Evolutionary conservation across 1,140 invertebrate genomes (phyloP).

Genomic region (Apis florea): DNA sequence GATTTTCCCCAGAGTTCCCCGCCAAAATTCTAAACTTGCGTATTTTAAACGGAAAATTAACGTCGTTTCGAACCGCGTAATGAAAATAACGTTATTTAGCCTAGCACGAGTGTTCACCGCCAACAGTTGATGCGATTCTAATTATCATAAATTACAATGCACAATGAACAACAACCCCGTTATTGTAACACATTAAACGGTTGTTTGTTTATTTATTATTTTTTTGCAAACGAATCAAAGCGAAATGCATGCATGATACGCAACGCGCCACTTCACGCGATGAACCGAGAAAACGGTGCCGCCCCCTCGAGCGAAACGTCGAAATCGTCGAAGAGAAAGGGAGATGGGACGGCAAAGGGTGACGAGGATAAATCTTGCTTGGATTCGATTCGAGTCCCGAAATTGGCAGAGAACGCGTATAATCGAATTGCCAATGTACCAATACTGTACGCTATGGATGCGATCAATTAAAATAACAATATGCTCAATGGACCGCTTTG

Average conservation of each 20-base stretch:
- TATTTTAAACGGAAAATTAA: neutral
- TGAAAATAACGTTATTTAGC: neutral
- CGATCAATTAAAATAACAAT: constrained; percentile 67
- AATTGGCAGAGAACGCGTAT: constrained; percentile 56
- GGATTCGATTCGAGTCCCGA: neutral
- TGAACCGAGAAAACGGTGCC: constrained; percentile 24
- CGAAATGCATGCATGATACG: neutral
- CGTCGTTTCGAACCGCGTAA: neutral
- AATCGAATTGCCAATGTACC: constrained; percentile 55
- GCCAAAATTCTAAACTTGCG: too few species aligned
- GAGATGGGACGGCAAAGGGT: neutral
- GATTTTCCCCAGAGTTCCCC: too few species aligned
- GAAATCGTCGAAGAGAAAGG: neutral
- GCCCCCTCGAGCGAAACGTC: neutral
- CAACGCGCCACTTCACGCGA: neutral
- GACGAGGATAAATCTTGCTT: constrained; percentile 52
- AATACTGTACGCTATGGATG: neutral
- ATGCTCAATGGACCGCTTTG: constrained; percentile 62
- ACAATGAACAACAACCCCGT: constrained; percentile 11
- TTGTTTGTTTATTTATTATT: neutral
- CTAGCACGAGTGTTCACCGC: neutral
- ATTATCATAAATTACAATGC: constrained; percentile 63
- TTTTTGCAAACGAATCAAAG: neutral
- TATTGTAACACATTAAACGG: constrained; percentile 44
- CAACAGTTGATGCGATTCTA: constrained; percentile 1